These are phyloP conservation scores for Periphyllus acericola DNA, from an alignment of 2,888 invertebrate genomes.

Conservation along the genomic window DNA sequence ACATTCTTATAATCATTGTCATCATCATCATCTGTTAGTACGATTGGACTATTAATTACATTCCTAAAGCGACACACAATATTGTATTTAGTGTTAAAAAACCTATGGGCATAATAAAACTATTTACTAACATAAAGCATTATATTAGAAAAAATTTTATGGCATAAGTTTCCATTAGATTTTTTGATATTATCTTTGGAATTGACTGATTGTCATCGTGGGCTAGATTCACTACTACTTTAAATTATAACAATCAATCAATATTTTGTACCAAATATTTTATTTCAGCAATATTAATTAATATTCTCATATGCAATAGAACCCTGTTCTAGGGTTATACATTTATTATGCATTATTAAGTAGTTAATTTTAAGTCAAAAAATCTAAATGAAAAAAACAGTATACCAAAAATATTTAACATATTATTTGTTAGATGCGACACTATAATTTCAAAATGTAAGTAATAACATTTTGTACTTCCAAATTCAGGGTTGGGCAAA, in stretches of 20 bases:
- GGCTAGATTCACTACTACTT: conserved; percentile 41
- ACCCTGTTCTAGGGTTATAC: neutral
- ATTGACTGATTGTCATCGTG: conserved; percentile 42
- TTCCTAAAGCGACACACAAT: conserved; percentile 53
- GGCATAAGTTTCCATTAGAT: conserved; percentile 45
- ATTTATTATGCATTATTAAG: neutral
- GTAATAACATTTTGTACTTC: no score
- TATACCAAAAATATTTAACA: neutral
- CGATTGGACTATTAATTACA: conserved; percentile 42
- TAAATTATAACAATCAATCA: conserved; percentile 13
- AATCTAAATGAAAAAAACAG: neutral
- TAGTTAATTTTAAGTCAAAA: neutral
- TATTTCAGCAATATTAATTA: neutral
- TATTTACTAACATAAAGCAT: conserved; percentile 49
- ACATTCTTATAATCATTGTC: conserved; percentile 49
- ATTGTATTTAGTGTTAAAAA: conserved; percentile 40
- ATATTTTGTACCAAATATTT: neutral
- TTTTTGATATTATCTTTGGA: conserved; percentile 32
- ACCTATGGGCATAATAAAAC: conserved; percentile 16
- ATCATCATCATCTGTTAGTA: conserved; percentile 54
- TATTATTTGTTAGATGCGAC: no score
- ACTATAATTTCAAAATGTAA: no score
- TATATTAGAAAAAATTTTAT: conserved; percentile 37
- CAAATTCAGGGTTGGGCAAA: no score
- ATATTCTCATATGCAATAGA: neutral